Conservation (phyloP, 2,113 vertebrate species). For the Amphiprion percula region DNA sequence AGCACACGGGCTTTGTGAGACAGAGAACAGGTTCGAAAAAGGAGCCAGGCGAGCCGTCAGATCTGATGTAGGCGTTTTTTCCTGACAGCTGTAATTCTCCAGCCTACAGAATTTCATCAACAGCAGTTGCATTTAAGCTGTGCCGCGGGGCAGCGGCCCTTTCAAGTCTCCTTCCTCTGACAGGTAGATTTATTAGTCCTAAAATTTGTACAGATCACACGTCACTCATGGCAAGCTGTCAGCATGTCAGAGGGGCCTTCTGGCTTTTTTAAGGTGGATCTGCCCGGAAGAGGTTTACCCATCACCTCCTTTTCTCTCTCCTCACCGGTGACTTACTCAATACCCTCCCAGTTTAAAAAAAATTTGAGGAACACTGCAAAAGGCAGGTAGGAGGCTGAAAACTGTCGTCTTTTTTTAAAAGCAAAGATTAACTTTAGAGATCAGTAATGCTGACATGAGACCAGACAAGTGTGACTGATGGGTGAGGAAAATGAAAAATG, state of each 20-base stretch:
- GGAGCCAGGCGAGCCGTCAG: slow-evolving; percentile 86
- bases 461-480: not conserved
- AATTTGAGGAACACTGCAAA: not conserved
- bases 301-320: slow-evolving; percentile 53
- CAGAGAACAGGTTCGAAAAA: slow-evolving; percentile 67
- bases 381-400: slow-evolving; percentile 9
- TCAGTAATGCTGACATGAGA: slow-evolving; percentile 11
- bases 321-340: slow-evolving; percentile 45
- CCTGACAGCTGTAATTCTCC: slow-evolving; percentile 99
- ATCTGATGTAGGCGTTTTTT: slow-evolving; percentile 99
- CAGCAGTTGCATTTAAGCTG: slow-evolving; percentile 99
- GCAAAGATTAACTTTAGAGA: slow-evolving; percentile 18
- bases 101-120: slow-evolving; percentile 99
- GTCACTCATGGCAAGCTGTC: slow-evolving; percentile 99
- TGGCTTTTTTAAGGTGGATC: slow-evolving; percentile 71
- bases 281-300: slow-evolving; percentile 74
- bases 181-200: slow-evolving; percentile 99
- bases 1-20: slow-evolving; percentile 47
- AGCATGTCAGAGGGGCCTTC: slow-evolving; percentile 91
- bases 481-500: not conserved
- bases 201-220: slow-evolving; percentile 99
- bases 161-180: slow-evolving; percentile 97
- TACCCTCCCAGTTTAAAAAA: slow-evolving; percentile 8
- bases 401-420: slow-evolving; percentile 18
- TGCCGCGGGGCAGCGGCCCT: slow-evolving; percentile 96